These are phyloP conservation scores for Brachirus orientalis DNA, from an alignment of 2,113 vertebrate species.

Conservation along the genomic window DNA sequence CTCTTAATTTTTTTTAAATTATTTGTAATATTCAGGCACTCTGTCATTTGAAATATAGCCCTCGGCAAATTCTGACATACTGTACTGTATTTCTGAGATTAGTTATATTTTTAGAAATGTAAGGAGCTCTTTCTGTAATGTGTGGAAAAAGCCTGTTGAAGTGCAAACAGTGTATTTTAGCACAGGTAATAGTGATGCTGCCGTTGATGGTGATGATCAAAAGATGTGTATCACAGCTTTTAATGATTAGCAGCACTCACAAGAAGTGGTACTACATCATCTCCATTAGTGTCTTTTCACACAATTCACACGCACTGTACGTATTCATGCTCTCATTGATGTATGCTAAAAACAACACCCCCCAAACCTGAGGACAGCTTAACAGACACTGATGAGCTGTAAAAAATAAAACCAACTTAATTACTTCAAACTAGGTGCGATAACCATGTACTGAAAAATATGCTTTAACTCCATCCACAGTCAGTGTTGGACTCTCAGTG, in stretches of 20 bases:
- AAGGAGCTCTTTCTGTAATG: conserved; percentile 9
- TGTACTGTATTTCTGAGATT: conserved; percentile 11
- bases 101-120: conserved; percentile 31
- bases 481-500: too few relatives aligned
- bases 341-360: background rate
- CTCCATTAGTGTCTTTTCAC: conserved; percentile 18
- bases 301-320: background rate
- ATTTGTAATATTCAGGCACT: conserved; percentile 19
- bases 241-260: conserved; percentile 15
- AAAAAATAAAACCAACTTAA: too few relatives aligned
- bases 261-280: conserved; percentile 3
- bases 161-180: too few relatives aligned
- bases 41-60: conserved; percentile 26
- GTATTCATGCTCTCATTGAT: background rate
- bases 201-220: background rate
- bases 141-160: background rate
- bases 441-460: too few relatives aligned
- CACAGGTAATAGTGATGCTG: too few relatives aligned
- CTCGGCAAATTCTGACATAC: background rate
- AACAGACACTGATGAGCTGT: too few relatives aligned
- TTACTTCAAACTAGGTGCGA: too few relatives aligned
- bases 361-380: too few relatives aligned
- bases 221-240: background rate
- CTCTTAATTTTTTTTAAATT: conserved; percentile 36
- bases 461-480: too few relatives aligned